Evolutionary conservation across 2,797 vertebrate genomes (phyloP).

Genomic region (Hydrocynus forskahlii): DNA sequence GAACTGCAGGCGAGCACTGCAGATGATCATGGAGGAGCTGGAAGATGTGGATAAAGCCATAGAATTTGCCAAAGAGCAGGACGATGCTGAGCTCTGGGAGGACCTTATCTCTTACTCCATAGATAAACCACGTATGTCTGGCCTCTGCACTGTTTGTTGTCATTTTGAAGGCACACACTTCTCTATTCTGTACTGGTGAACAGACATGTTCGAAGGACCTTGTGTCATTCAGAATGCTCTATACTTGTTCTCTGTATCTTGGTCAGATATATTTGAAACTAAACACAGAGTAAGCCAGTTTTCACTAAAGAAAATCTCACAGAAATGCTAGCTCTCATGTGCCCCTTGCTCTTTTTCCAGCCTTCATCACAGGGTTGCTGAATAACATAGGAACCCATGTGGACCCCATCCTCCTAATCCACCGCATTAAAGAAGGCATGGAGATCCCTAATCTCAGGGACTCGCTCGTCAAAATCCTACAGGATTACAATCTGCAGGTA

Average conservation of each 20-base stretch:
- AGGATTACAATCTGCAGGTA: constrained; percentile 98
- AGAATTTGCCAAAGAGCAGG: constrained; percentile 98
- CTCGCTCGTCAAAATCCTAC: constrained; percentile 96
- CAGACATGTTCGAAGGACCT: neutral
- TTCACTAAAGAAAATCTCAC: too few relatives aligned
- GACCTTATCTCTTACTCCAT: constrained; percentile 98
- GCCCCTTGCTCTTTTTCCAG: constrained; percentile 73
- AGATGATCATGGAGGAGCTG: constrained; percentile 99
- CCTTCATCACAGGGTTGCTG: constrained; percentile 96
- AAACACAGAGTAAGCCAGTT: too few relatives aligned
- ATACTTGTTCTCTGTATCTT: too few relatives aligned
- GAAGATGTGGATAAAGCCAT: constrained; percentile 96
- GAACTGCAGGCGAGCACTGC: constrained; percentile 93
- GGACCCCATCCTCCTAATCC: constrained; percentile 95
- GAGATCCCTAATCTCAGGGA: constrained; percentile 98
- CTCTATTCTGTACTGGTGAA: neutral
- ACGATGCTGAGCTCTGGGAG: constrained; percentile 96
- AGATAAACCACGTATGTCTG: constrained; percentile 92
- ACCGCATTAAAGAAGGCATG: constrained; percentile 98
- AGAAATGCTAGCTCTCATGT: too few relatives aligned
- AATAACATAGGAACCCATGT: constrained; percentile 99
- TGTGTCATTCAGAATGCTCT: too few relatives aligned
- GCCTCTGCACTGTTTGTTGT: neutral
- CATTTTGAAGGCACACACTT: neutral
- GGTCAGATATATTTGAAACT: too few relatives aligned